A percentile compares a stretch with the other conserved stretches of the same genome.
Conservation (phyloP, 30 jellyfish, hydroid and myxozoan genomes). For the Catostylus mosaicus region DNA sequence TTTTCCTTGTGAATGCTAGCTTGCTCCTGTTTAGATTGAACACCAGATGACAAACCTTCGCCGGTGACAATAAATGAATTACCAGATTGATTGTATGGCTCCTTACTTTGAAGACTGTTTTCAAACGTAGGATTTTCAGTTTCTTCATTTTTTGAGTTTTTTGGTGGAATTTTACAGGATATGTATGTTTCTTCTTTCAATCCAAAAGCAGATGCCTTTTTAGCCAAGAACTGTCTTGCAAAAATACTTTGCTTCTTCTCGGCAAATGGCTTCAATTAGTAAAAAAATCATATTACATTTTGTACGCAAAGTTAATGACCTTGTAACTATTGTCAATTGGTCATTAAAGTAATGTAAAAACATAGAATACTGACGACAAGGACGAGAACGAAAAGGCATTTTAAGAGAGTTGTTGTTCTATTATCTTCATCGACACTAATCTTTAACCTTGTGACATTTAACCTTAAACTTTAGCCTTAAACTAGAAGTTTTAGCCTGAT, state of each 20-base stretch:
- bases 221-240: slow-evolving; percentile 66
- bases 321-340: no score
- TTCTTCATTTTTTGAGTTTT: not conserved
- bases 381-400: no score
- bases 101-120: not conserved
- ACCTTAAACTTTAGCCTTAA: no score
- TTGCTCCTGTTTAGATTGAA: slow-evolving; percentile 1
- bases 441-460: no score
- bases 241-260: slow-evolving; percentile 65
- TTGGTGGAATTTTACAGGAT: not conserved
- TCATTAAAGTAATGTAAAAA: no score
- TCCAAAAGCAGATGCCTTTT: slow-evolving; percentile 41
- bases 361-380: no score
- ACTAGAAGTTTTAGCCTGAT: no score
- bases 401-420: no score
- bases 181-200: not conserved
- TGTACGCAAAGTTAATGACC: no score
- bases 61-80: not conserved
- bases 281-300: no score
- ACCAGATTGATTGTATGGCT: not conserved
- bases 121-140: not conserved
- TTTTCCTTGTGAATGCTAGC: slow-evolving; percentile 66
- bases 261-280: not conserved
- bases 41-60: not conserved
- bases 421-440: no score